Base-by-base conservation (phyloP, 2,888 invertebrate species). In the Drosophila putrida region DNA sequence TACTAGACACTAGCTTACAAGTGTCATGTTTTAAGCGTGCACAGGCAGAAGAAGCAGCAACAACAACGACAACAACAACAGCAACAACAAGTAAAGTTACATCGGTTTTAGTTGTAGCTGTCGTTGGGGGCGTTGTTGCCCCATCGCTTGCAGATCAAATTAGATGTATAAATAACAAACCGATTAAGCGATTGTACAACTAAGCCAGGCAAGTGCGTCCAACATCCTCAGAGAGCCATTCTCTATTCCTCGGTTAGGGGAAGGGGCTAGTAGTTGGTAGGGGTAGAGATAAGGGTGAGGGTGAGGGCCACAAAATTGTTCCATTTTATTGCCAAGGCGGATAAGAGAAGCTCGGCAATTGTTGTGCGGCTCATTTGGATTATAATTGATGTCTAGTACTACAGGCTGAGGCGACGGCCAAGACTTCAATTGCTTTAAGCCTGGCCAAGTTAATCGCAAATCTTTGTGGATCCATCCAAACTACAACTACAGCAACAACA, bases 151-250 rank as follows among this genome's bases (percentile, higher is more conserved):
- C 82, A 80, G 89, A 85, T 89, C 85, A 88, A 86, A 86, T 89
- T 85, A 89, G 88, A 86, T 89, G 86, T 86, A 86, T 86, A 86
- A 89, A 86, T 89, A 86, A 86, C 88, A 86, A 71, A 89, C 88
- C 85, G 89, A 86, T 86, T 85, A 85, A 85, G 86, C 80, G 84
- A 88, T 88, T 85, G 88, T 77, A 70, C 71, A 71, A 67, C 89
- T 80, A 85, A 85, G 80, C 74, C 78, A 67, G 67, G 65, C 69
- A 66, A 80, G 62, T 78, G 67, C 64, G 63, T 77, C 65, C 73
- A 38, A 41, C 46, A 73, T 75, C 79, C 79, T 75, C 41, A 28
- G 75, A 78, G 75, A 61, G 75, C 35, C 58, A 69, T 75, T 64
- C 49, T 20, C 72, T 20, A 49, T 57, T 38, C 4, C 36, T 9